A percentile compares a stretch with the other conserved stretches of the same genome.
Conservation (phyloP, 2,888 invertebrate genomes). For the Eilema depressum region DNA sequence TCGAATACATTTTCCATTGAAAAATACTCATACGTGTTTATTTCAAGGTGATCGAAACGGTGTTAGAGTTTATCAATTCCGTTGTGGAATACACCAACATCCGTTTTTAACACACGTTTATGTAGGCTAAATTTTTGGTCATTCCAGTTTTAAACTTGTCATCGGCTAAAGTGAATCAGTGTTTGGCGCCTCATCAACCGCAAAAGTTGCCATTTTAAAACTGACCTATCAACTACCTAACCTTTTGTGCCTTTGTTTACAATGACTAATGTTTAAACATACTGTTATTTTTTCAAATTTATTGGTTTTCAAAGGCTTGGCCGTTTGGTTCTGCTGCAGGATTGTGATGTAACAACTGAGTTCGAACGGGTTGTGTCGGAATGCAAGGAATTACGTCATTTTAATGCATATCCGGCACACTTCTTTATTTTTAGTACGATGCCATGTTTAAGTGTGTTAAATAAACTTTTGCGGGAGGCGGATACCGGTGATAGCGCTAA, state of each 20-base stretch:
- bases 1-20: no score
- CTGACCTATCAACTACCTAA: background rate
- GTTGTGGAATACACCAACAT: background rate
- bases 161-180: background rate
- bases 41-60: no score
- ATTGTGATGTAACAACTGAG: constrained; percentile 32
- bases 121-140: background rate
- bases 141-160: background rate
- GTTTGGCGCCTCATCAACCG: constrained; percentile 5
- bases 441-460: constrained; percentile 9
- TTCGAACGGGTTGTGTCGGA: constrained; percentile 21
- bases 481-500: background rate
- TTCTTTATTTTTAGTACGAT: constrained; percentile 26
- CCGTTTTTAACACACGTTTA: background rate
- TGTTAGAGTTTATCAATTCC: no score
- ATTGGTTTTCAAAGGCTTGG: background rate
- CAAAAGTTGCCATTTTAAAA: constrained; percentile 9
- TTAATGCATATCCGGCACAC: constrained; percentile 40
- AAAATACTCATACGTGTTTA: no score
- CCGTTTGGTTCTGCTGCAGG: constrained; percentile 12
- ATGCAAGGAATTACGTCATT: constrained; percentile 38
- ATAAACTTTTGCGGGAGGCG: background rate
- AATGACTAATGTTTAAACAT: constrained; percentile 8
- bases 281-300: background rate
- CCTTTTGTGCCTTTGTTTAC: constrained; percentile 3